Evolutionary conservation across 2,797 vertebrate genomes (phyloP).

Genomic region (Chaetodon trifasciatus): DNA sequence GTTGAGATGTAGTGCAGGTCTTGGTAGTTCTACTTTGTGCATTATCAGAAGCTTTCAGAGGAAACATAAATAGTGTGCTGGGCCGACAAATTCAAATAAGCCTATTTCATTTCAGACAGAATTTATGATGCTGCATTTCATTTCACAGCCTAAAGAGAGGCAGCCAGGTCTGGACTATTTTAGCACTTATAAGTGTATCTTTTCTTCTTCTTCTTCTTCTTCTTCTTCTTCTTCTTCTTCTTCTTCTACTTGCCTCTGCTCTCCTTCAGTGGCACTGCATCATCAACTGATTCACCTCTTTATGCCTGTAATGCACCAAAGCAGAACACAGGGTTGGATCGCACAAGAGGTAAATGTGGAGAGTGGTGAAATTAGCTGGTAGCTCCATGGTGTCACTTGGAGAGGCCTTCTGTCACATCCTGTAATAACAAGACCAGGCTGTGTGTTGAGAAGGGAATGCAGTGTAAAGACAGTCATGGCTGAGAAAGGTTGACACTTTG

Average conservation of each 20-base stretch:
- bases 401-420: constrained; percentile 49
- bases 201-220: background rate
- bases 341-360: constrained; percentile 30
- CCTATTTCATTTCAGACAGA: constrained; percentile 66
- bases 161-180: constrained; percentile 50
- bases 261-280: constrained; percentile 46
- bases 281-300: constrained; percentile 60
- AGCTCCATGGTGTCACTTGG: constrained; percentile 45
- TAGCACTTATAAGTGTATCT: constrained; percentile 31
- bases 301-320: constrained; percentile 51
- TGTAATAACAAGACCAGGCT: constrained; percentile 36
- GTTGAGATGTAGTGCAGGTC: constrained; percentile 33
- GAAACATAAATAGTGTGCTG: constrained; percentile 58
- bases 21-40: constrained; percentile 36
- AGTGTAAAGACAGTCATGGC: background rate
- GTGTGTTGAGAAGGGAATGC: constrained; percentile 7
- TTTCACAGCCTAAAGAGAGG: constrained; percentile 43
- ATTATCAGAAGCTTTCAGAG: constrained; percentile 43
- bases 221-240: background rate
- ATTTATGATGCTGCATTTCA: constrained; percentile 63
- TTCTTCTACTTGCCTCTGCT: constrained; percentile 20
- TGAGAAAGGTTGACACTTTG: constrained; percentile 18
- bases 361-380: constrained; percentile 49
- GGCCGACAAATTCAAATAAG: constrained; percentile 62
- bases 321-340: constrained; percentile 54